Conservation (phyloP, 1,140 invertebrate genomes). For the Charaxes varanes region DNA sequence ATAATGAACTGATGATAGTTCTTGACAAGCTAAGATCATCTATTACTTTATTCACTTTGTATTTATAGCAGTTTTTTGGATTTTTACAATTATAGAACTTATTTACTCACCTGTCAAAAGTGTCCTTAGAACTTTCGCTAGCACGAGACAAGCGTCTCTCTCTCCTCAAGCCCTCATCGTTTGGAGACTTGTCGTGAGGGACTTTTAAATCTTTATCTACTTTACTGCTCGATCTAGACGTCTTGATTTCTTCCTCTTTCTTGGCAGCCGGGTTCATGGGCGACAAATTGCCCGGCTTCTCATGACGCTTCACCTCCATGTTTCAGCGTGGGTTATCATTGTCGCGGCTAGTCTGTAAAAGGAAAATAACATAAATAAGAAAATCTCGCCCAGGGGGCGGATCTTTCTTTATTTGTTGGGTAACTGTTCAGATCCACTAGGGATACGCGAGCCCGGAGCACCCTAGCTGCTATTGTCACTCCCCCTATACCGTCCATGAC, state of each 20-base stretch:
- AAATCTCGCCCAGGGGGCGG: too few relatives aligned
- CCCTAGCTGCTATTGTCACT: too few relatives aligned
- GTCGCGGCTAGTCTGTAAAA: constrained; percentile 32
- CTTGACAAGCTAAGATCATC: too few relatives aligned
- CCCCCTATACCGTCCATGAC: too few relatives aligned
- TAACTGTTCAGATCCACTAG: too few relatives aligned
- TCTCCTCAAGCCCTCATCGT: constrained; percentile 39
- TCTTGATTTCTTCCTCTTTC: constrained; percentile 39
- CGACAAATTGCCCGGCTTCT: constrained; percentile 58
- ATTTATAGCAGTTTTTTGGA: too few relatives aligned
- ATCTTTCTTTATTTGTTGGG: too few relatives aligned
- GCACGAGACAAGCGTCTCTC: constrained; percentile 45
- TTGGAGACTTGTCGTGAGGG: constrained; percentile 52
- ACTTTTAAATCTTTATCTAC: constrained; percentile 50
- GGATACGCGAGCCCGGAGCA: too few relatives aligned
- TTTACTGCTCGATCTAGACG: constrained; percentile 39
- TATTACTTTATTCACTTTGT: too few relatives aligned
- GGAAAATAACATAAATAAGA: too few relatives aligned
- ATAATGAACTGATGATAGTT: too few relatives aligned
- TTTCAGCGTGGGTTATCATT: constrained; percentile 37
- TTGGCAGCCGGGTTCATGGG: constrained; percentile 43
- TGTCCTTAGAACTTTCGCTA: constrained; percentile 52
- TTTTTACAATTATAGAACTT: too few relatives aligned
- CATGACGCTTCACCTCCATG: constrained; percentile 65
- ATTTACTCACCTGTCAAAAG: constrained; percentile 46